These are phyloP conservation scores for Idaea biselata DNA, from an alignment of 2,888 invertebrate genomes.

Conservation along the genomic window DNA sequence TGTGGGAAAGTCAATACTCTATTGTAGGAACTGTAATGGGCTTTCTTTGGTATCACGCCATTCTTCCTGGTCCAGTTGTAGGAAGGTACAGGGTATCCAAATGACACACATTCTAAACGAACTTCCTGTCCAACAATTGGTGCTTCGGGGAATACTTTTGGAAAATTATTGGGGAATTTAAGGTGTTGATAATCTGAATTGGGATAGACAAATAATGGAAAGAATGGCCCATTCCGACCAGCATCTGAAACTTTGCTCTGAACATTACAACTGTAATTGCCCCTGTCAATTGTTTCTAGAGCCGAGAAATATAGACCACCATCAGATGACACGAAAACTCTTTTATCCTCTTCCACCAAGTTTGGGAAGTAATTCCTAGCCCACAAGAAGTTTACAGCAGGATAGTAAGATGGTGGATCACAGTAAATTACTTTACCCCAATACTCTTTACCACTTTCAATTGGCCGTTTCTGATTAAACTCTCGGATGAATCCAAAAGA, in stretches of 20 bases:
- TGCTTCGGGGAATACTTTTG: slow-evolving; percentile 96
- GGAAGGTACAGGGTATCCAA: slow-evolving; percentile 96
- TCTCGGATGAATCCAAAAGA: slow-evolving; percentile 95
- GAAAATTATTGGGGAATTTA: slow-evolving; percentile 96
- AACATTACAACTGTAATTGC: slow-evolving; percentile 95
- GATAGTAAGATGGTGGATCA: slow-evolving; percentile 95
- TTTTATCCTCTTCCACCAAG: slow-evolving; percentile 94
- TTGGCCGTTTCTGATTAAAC: slow-evolving; percentile 92
- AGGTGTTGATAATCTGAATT: slow-evolving; percentile 94
- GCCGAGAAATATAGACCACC: slow-evolving; percentile 97
- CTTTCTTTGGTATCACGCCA: slow-evolving; percentile 86
- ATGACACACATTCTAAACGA: slow-evolving; percentile 95
- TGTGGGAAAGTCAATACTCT: slow-evolving; percentile 92
- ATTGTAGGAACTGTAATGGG: slow-evolving; percentile 87
- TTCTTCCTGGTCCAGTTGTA: slow-evolving; percentile 95
- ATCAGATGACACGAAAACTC: slow-evolving; percentile 96
- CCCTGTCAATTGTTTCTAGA: slow-evolving; percentile 93
- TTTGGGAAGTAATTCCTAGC: slow-evolving; percentile 93
- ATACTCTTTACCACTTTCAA: slow-evolving; percentile 92
- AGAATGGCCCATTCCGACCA: slow-evolving; percentile 94
- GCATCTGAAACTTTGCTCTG: slow-evolving; percentile 92
- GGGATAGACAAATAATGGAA: slow-evolving; percentile 89
- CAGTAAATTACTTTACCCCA: slow-evolving; percentile 97
- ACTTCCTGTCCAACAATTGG: slow-evolving; percentile 95
- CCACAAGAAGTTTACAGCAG: slow-evolving; percentile 95